These are phyloP conservation scores for Geophilus truncorum DNA, from an alignment of 2,888 invertebrate species.

Conservation along the genomic window DNA sequence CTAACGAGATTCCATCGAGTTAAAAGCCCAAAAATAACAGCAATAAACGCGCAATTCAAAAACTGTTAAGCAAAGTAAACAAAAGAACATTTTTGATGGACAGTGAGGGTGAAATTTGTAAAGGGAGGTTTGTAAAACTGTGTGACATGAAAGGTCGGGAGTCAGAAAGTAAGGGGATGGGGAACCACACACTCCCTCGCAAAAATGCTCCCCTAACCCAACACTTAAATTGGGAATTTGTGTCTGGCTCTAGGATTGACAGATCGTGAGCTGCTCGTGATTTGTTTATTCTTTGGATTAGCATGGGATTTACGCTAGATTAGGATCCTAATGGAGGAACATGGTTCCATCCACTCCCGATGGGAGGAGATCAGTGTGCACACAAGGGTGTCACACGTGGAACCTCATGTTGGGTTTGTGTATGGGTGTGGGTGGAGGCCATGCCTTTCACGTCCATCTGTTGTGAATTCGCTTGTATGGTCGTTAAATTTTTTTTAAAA, in stretches of 20 bases:
- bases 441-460: neutral
- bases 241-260: neutral
- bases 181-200: neutral
- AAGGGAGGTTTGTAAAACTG: neutral
- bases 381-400: conserved; percentile 7
- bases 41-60: neutral
- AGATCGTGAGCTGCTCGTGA: conserved; percentile 10
- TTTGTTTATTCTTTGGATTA: conserved; percentile 18
- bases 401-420: neutral
- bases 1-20: neutral
- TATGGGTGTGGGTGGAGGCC: neutral
- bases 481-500: too few species aligned
- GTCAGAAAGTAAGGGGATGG: neutral
- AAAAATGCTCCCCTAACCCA: neutral
- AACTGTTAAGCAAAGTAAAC: neutral
- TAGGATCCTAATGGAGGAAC: neutral
- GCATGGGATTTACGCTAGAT: conserved; percentile 15
- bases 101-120: neutral
- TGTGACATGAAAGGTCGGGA: neutral
- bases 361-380: conserved; percentile 5
- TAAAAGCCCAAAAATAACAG: neutral
- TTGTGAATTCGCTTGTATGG: neutral
- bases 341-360: neutral
- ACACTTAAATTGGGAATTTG: conserved; percentile 13
- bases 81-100: neutral